phyloP scores from a whole-genome alignment of 2,888 invertebrate genomes.

The Sesia apiformis region DNA sequence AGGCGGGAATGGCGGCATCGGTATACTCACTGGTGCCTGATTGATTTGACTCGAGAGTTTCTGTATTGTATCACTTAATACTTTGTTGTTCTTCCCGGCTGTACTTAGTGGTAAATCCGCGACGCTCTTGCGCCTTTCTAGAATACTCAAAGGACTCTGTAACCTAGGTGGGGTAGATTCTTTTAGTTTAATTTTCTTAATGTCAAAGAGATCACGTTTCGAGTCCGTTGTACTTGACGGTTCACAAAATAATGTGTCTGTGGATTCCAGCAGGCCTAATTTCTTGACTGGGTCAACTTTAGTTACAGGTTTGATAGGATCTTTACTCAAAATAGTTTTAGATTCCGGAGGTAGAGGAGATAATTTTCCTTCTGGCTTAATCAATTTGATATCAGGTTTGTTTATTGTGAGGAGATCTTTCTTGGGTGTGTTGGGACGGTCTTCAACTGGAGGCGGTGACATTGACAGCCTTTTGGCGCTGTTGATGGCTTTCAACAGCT shows the following conservation, averaged over 20 bases:
- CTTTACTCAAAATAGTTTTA: slow-evolving; percentile 27
- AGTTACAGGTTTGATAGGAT: slow-evolving; percentile 23
- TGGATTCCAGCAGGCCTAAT: slow-evolving; percentile 27
- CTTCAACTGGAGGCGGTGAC: slow-evolving; percentile 57
- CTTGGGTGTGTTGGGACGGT: slow-evolving; percentile 41
- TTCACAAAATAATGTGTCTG: slow-evolving; percentile 56
- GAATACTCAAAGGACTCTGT: slow-evolving; percentile 50
- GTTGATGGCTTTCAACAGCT: slow-evolving; percentile 75
- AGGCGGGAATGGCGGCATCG: slow-evolving; percentile 45
- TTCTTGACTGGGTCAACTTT: slow-evolving; percentile 42
- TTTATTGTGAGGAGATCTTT: slow-evolving; percentile 32
- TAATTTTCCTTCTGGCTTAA: slow-evolving; percentile 17
- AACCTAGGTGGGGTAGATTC: slow-evolving; percentile 44
- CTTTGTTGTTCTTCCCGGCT: slow-evolving; percentile 73
- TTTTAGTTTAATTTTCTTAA: slow-evolving; percentile 48
- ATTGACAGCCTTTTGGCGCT: slow-evolving; percentile 69
- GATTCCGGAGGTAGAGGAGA: slow-evolving; percentile 22
- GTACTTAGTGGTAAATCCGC: slow-evolving; percentile 49
- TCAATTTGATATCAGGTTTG: slow-evolving; percentile 19
- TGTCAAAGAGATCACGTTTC: slow-evolving; percentile 43
- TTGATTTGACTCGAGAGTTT: slow-evolving; percentile 73
- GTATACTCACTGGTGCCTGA: slow-evolving; percentile 40
- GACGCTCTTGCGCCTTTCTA: slow-evolving; percentile 59
- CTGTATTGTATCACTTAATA: slow-evolving; percentile 77
- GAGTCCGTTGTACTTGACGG: slow-evolving; percentile 46